These are phyloP conservation scores for Montipora capricornis DNA, from an alignment of 64 coral and sea anemone species.

Conservation along the genomic window DNA sequence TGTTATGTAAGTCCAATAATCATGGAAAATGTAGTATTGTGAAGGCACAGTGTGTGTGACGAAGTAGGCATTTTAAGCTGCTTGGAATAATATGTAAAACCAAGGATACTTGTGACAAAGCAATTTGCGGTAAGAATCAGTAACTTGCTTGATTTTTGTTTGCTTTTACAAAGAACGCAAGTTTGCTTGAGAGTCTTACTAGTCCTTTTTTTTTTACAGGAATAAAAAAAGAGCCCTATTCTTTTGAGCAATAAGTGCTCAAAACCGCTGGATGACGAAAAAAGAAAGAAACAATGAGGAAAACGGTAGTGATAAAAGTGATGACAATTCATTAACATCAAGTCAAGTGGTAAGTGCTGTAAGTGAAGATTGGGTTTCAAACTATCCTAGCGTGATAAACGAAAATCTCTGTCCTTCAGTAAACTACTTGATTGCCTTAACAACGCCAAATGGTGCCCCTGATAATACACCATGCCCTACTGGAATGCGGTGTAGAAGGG, in stretches of 20 bases:
- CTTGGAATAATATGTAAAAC: too few relatives aligned
- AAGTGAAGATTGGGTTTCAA: background rate
- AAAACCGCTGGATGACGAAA: background rate
- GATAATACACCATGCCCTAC: slow-evolving; percentile 8
- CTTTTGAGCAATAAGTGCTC: too few relatives aligned
- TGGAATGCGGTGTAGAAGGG: slow-evolving; percentile 13
- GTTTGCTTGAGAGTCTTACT: too few relatives aligned
- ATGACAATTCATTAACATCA: background rate
- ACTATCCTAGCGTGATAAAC: background rate
- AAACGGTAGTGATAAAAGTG: background rate
- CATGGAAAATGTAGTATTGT: background rate
- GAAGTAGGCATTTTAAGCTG: too few relatives aligned
- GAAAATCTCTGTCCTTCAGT: slow-evolving; percentile 26
- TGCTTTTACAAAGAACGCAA: too few relatives aligned
- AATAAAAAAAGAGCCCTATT: too few relatives aligned
- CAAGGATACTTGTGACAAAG: too few relatives aligned
- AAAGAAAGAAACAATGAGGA: background rate
- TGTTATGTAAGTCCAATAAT: slow-evolving; percentile 34
- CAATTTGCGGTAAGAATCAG: too few relatives aligned
- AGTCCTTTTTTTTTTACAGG: too few relatives aligned
- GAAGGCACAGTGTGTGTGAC: too few relatives aligned
- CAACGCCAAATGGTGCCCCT: slow-evolving; percentile 32
- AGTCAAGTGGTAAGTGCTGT: background rate
- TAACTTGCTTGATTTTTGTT: too few relatives aligned
- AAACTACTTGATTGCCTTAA: background rate